phyloP scores from a whole-genome alignment of 1,140 invertebrate species.

The Elymnias hypermnestra region DNA sequence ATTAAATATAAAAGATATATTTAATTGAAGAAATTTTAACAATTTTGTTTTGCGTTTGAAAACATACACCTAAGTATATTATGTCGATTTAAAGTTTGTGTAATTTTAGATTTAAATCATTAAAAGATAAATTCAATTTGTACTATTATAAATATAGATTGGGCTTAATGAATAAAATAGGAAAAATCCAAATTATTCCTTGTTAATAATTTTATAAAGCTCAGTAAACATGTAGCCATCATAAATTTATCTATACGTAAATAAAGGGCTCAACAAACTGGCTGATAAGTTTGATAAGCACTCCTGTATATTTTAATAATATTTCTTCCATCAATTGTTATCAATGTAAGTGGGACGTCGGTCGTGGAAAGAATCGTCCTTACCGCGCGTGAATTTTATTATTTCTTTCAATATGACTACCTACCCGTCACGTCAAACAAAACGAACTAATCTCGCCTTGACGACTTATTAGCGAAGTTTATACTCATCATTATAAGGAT shows the following conservation, averaged over 20 bases:
- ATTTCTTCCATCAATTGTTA: conserved; percentile 61
- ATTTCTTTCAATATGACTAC: conserved; percentile 16
- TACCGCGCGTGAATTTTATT: conserved; percentile 4
- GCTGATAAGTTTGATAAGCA: conserved; percentile 64
- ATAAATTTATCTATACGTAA: conserved; percentile 2
- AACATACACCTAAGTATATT: too few relatives aligned
- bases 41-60: too few relatives aligned
- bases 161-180: too few relatives aligned
- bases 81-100: too few relatives aligned
- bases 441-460: background rate
- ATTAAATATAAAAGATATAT: too few relatives aligned
- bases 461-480: background rate
- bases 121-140: too few relatives aligned
- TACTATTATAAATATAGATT: too few relatives aligned
- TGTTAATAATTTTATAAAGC: background rate
- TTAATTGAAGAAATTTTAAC: too few relatives aligned
- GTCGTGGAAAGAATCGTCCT: conserved; percentile 16
- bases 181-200: too few relatives aligned
- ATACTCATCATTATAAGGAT: background rate
- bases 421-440: conserved; percentile 5
- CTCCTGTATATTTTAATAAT: conserved; percentile 48
- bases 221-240: background rate
- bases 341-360: conserved; percentile 35
- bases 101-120: too few relatives aligned
- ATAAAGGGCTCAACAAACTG: conserved; percentile 43